Evolutionary conservation across 1,140 invertebrate species (phyloP), one percentile per base, ranked within the genome.

Genomic region (Protaetia brevitarsis): DNA sequence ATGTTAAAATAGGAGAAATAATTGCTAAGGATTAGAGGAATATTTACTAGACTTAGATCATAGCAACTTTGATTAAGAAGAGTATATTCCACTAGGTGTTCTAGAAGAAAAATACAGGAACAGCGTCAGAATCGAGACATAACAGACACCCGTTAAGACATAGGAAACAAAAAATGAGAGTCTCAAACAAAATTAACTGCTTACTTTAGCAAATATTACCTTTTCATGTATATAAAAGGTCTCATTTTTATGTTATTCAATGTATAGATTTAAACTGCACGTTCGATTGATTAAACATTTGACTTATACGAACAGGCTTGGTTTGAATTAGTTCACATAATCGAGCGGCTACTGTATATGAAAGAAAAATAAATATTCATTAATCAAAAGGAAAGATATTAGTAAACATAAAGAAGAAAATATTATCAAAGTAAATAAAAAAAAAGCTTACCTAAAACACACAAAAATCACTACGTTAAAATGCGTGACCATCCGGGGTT

Each of bases 381-480:
- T 4, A 23, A 51, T 23, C 7, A 6, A 23, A 8, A 19, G 11
- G 41, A 23, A 51, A 51, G 26, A 51, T 51, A 51, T 51, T 51
- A 51, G 41, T 51, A 51, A 34, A 51, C 41, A 51, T 23, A 51
- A 51, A 51, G 41, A 51, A 51, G 26, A 7, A 8, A 8, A n/a
- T n/a, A n/a, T n/a, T n/a, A n/a, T n/a, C 13, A n/a, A 34, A 34
- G 8, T 51, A 51, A 51, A 51, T 51, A 51, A 51, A 51, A 51
- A 51, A 51, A 19, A 51, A 51, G 41, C 41, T 51, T 51, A 51
- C 41, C 41, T 51, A 51, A 51, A 51, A 51, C 41, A 51, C 41
- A 51, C 41, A 51, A 51, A 51, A 51, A 10, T 51, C 41, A 51
- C 41, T 51, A 51, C 41, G 41, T 19, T 51, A 23, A 51, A 51